Evolutionary conservation across 2,113 vertebrate genomes (phyloP).

Genomic region (Romanogobio albipinnatus): DNA sequence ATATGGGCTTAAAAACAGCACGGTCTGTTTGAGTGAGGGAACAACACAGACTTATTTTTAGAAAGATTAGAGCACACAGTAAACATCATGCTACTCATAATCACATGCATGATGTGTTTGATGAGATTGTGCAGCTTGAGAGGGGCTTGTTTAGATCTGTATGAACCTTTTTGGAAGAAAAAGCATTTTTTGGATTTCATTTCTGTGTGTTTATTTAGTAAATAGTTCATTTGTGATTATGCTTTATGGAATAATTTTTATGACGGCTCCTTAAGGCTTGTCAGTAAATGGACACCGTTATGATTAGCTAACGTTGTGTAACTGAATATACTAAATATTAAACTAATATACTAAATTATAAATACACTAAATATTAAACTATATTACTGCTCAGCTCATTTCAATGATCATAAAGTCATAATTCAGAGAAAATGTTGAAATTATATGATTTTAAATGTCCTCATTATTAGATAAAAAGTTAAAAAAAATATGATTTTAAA

Average conservation of each 20-base stretch:
- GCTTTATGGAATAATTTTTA: background rate
- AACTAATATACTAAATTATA: too few relatives aligned
- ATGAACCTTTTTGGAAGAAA: background rate
- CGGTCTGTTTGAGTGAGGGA: background rate
- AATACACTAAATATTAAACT: too few relatives aligned
- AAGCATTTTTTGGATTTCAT: background rate
- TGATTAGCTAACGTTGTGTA: too few relatives aligned
- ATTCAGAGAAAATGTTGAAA: too few relatives aligned
- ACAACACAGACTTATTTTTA: background rate
- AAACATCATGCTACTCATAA: background rate
- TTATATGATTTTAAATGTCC: too few relatives aligned
- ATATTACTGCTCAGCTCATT: too few relatives aligned
- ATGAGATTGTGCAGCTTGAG: background rate
- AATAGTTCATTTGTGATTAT: background rate
- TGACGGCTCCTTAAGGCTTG: background rate
- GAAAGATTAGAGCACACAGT: background rate
- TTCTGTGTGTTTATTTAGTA: background rate
- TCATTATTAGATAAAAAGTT: too few relatives aligned
- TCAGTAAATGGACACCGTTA: too few relatives aligned
- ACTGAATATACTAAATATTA: too few relatives aligned
- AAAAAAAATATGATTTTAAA: too few relatives aligned
- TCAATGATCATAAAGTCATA: too few relatives aligned
- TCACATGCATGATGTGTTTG: background rate
- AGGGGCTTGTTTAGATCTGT: background rate
- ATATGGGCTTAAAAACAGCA: background rate